Base-by-base conservation (phyloP, 2,113 vertebrate genomes). In the Hypomesus transpacificus region DNA sequence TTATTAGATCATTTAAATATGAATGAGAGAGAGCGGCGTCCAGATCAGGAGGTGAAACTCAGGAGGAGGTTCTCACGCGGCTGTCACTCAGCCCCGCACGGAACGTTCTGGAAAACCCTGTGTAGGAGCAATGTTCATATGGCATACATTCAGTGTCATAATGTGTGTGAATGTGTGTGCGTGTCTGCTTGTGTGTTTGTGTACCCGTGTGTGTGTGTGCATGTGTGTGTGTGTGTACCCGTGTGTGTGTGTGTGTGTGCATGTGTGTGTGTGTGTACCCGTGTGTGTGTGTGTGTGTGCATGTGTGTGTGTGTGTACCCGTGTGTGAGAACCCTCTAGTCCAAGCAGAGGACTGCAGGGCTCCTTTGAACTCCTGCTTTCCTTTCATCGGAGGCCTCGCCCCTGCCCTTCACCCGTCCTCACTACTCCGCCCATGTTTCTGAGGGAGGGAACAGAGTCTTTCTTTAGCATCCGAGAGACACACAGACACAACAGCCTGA, bases 301-400 rank as follows among this genome's bases (percentile, higher is more conserved):
- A 26, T 14, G 20, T 53, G 52, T 54, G 20, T 20, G 51, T 14
- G 54, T 22, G 21, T 54, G 17, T 61, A 21, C 66, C 1, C 11
- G 51, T 34, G 51, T 65, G 59, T 71, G 58, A 64, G 67, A 69
- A 46, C n/a, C 69, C 34, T 61, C 66, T 68, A 60, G 75, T 79
- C 54, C 77, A 73, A 57, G 26, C 70, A 28, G 28, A 50, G 66
- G 56, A 17, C 17, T 20, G 46, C 8, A 22, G 26, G 60, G 56
- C 59, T 74, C 56, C 26, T 68, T 60, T 76, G 53, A 74, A 78
- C 67, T 67, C 62, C 71, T 52, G 69, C 52, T 78, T 67, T 75
- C 68, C 31, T 64, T 70, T 64, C 50, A 77, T 68, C 65, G 71
- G 52, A 54, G 70, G 59, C 17, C 34, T 70, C 17, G 34, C 58